Conservation (phyloP, 1,140 invertebrate genomes). For the Cherax quadricarinatus region DNA sequence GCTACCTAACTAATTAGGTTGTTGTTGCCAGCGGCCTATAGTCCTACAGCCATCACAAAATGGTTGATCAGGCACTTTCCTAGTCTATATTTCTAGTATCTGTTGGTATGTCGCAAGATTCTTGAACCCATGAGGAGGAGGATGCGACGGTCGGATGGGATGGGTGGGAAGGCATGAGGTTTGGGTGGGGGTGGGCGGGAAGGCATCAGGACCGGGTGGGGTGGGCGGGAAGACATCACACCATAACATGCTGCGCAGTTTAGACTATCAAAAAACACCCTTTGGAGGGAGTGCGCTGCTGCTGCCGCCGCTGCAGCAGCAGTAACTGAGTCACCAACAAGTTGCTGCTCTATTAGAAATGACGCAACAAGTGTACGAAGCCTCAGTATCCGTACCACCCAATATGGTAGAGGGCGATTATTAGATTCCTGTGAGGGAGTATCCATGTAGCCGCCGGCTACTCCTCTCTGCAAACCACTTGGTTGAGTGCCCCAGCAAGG, state of each 20-base stretch:
- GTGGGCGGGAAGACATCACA: not conserved
- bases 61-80: no score
- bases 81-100: no score
- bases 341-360: not conserved
- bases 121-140: no score
- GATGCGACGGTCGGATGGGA: no score
- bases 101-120: no score
- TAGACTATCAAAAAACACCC: not conserved
- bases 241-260: not conserved
- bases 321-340: not conserved
- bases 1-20: no score
- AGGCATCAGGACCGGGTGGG: no score
- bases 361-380: not conserved
- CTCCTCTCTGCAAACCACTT: slow-evolving; percentile 25
- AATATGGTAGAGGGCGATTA: not conserved
- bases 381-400: not conserved
- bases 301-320: not conserved
- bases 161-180: no score
- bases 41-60: no score
- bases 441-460: slow-evolving; percentile 6
- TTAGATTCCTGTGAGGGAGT: slow-evolving; percentile 40
- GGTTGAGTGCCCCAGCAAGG: slow-evolving; percentile 16
- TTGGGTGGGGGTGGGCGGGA: no score
- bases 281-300: no score
- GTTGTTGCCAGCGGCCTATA: no score